Evolutionary conservation across 2,888 invertebrate genomes (phyloP).

Genomic region (Cremastinae sp.): DNA sequence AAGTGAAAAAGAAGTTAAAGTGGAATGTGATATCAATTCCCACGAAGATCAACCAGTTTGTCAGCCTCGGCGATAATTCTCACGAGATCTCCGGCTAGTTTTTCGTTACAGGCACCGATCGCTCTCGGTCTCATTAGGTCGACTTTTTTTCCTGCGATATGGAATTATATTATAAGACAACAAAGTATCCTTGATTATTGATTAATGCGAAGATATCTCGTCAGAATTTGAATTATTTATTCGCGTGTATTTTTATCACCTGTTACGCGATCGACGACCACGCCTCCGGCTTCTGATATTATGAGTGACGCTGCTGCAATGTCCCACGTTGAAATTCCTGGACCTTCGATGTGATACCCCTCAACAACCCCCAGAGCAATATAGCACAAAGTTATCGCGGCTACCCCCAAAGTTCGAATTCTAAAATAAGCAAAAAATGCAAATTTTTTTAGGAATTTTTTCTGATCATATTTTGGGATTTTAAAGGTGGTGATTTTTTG

Average conservation of each 20-base stretch:
- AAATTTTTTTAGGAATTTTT: no score
- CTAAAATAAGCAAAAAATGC: constrained; percentile 67
- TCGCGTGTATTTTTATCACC: constrained; percentile 64
- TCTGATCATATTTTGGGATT: no score
- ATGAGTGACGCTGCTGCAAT: constrained; percentile 89
- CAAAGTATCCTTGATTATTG: neutral
- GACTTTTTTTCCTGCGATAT: constrained; percentile 79
- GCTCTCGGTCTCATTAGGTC: constrained; percentile 84
- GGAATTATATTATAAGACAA: no score
- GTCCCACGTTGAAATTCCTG: constrained; percentile 90
- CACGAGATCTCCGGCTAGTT: constrained; percentile 81
- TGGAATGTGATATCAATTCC: constrained; percentile 30
- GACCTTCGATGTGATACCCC: constrained; percentile 86
- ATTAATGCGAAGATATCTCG: neutral
- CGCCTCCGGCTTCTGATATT: constrained; percentile 89
- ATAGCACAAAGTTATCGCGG: constrained; percentile 87
- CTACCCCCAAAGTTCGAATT: constrained; percentile 87
- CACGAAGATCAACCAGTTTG: constrained; percentile 66
- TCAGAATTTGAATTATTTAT: neutral
- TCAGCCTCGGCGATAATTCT: constrained; percentile 82
- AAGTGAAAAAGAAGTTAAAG: constrained; percentile 3
- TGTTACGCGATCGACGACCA: constrained; percentile 82
- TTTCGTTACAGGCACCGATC: constrained; percentile 82
- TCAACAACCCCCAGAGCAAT: constrained; percentile 87
- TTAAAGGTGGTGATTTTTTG: no score